Percentiles rank a stretch among this genome's conserved stretches.
Conservation (phyloP, 53 echinoderm and acorn worm genomes). For the Temnopleurus reevesii region DNA sequence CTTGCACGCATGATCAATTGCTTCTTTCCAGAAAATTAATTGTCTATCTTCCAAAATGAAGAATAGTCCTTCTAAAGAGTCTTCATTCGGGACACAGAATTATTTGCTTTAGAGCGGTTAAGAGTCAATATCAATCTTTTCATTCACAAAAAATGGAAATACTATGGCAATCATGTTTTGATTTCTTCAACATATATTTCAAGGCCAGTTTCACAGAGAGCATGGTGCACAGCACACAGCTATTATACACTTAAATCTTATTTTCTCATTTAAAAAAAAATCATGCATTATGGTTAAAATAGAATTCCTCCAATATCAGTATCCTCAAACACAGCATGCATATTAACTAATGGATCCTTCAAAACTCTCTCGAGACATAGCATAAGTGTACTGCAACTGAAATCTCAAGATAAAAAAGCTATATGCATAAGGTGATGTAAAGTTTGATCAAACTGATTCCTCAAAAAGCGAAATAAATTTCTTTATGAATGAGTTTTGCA, state of each 20-base stretch:
- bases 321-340: slow-evolving; percentile 12
- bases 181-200: background rate
- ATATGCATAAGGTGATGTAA: background rate
- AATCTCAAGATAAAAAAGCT: background rate
- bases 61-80: background rate
- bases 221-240: slow-evolving; percentile 46
- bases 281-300: background rate
- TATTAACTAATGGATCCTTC: background rate
- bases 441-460: background rate
- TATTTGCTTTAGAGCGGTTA: background rate
- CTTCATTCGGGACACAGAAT: background rate
- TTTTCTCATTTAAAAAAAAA: background rate
- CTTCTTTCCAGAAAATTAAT: background rate
- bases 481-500: background rate
- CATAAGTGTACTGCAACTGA: background rate
- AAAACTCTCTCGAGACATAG: background rate
- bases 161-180: too few relatives aligned
- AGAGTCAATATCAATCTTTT: background rate
- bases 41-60: background rate
- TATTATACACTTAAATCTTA: background rate
- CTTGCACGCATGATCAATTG: background rate
- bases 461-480: background rate
- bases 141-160: background rate
- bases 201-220: background rate
- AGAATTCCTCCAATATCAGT: background rate